A percentile compares a stretch with the other conserved stretches of the same genome.
Conservation (phyloP, 2,113 vertebrate species). For the Takifugu flavidus region DNA sequence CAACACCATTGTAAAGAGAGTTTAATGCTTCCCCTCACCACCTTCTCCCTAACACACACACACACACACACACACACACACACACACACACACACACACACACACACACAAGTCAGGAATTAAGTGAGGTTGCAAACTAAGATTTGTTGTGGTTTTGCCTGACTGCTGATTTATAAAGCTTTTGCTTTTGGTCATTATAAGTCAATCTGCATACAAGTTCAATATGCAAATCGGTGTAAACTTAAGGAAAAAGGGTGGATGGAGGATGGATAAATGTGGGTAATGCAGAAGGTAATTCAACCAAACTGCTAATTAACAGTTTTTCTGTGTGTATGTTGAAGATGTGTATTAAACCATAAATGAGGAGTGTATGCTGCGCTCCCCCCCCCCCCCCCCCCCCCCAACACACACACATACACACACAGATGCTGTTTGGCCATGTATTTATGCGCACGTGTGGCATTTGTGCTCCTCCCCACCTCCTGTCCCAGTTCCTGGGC, state of each 20-base stretch:
- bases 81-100: too few relatives aligned
- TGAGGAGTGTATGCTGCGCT: neutral
- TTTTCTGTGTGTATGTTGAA: neutral
- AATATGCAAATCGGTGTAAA: constrained; percentile 55
- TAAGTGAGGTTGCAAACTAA: constrained; percentile 34
- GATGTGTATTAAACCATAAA: neutral
- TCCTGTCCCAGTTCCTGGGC: constrained; percentile 48
- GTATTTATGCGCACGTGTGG: constrained; percentile 18
- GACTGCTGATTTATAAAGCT: constrained; percentile 53
- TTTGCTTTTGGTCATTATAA: constrained; percentile 46
- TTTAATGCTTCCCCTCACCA: constrained; percentile 56
- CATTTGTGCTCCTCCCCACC: constrained; percentile 51
- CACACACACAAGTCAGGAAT: constrained; percentile 25
- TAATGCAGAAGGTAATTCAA: constrained; percentile 34
- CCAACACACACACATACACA: neutral
- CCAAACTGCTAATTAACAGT: constrained; percentile 10
- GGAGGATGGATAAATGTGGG: constrained; percentile 3
- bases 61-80: too few relatives aligned
- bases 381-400: too few relatives aligned
- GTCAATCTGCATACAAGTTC: constrained; percentile 49
- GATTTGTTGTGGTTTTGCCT: constrained; percentile 40
- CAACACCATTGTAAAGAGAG: constrained; percentile 62
- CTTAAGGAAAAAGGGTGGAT: constrained; percentile 30
- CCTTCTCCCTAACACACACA: too few relatives aligned
- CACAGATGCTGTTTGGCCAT: constrained; percentile 22